A percentile compares a stretch with the other conserved stretches of the same genome.
phyloP scores from a whole-genome alignment of 2,888 invertebrate genomes.

The Cyrtodaria siliqua region DNA sequence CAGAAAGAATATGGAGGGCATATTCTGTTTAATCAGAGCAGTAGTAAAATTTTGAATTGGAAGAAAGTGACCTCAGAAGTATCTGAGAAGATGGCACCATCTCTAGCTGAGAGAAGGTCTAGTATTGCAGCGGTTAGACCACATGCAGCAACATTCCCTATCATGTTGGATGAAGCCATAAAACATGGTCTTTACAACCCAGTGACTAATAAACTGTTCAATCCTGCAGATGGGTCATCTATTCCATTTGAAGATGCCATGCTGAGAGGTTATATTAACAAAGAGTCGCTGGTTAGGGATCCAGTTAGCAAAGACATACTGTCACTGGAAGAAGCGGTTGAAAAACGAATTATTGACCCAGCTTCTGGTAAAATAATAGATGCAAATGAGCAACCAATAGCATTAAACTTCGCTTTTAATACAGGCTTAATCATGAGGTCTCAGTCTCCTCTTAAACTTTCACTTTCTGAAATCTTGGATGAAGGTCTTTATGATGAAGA shows the following conservation, averaged over 20 bases:
- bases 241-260: slow-evolving; percentile 79
- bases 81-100: slow-evolving; percentile 35
- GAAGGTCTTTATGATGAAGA: slow-evolving; percentile 80
- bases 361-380: slow-evolving; percentile 81
- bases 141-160: slow-evolving; percentile 41
- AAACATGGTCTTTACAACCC: slow-evolving; percentile 80
- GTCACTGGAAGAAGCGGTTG: slow-evolving; percentile 78
- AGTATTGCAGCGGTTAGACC: slow-evolving; percentile 33
- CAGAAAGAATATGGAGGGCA: slow-evolving; percentile 57
- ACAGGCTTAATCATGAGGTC: slow-evolving; percentile 79
- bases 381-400: slow-evolving; percentile 76
- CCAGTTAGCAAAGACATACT: slow-evolving; percentile 80
- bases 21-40: slow-evolving; percentile 50
- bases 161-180: slow-evolving; percentile 82
- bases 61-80: neutral
- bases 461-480: slow-evolving; percentile 80
- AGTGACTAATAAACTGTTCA: slow-evolving; percentile 74
- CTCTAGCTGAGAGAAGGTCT: slow-evolving; percentile 38
- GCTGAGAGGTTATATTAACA: slow-evolving; percentile 73
- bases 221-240: slow-evolving; percentile 67
- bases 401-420: slow-evolving; percentile 80
- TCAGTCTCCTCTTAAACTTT: slow-evolving; percentile 77
- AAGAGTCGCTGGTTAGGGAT: slow-evolving; percentile 79
- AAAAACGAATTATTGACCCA: slow-evolving; percentile 78
- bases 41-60: slow-evolving; percentile 7